These are phyloP conservation scores for Andricus curvator DNA, from an alignment of 2,888 invertebrate genomes.

Conservation along the genomic window DNA sequence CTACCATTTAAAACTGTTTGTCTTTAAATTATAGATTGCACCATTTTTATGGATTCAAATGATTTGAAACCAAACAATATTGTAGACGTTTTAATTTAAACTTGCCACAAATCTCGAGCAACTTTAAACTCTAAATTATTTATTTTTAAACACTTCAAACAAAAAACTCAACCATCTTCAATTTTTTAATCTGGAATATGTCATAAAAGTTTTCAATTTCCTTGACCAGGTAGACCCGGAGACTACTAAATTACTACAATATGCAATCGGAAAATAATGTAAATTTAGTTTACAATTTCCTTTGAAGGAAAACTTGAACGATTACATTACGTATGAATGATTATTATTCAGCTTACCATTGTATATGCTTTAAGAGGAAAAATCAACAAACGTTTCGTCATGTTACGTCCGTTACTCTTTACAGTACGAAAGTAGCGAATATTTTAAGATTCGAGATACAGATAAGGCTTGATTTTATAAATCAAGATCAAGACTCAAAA, in stretches of 20 bases:
- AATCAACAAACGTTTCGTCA: conserved; percentile 10
- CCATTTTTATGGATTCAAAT: too few relatives aligned
- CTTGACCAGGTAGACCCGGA: not conserved
- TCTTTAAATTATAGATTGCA: too few relatives aligned
- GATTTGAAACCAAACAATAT: too few relatives aligned
- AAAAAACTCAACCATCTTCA: not conserved
- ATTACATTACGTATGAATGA: conserved; percentile 5
- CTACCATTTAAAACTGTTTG: too few relatives aligned
- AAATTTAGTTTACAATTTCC: not conserved
- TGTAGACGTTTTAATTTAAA: too few relatives aligned
- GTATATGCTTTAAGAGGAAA: conserved; percentile 6
- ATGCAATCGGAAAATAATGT: not conserved
- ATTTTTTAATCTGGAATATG: not conserved
- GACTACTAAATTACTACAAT: not conserved
- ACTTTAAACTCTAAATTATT: not conserved
- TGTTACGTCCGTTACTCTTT: not conserved
- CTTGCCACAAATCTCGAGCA: too few relatives aligned
- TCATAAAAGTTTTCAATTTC: not conserved
- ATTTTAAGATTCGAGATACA: conserved; percentile 4
- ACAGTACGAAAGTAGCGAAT: not conserved
- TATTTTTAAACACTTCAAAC: not conserved
- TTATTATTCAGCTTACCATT: not conserved
- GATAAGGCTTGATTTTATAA: conserved; percentile 4
- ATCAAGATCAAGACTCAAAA: not conserved
- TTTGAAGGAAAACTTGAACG: conserved; percentile 6